Evolutionary conservation across 2,888 invertebrate genomes (phyloP), one percentile per base, ranked within the genome.

Genomic region (Drosophila conformis): DNA sequence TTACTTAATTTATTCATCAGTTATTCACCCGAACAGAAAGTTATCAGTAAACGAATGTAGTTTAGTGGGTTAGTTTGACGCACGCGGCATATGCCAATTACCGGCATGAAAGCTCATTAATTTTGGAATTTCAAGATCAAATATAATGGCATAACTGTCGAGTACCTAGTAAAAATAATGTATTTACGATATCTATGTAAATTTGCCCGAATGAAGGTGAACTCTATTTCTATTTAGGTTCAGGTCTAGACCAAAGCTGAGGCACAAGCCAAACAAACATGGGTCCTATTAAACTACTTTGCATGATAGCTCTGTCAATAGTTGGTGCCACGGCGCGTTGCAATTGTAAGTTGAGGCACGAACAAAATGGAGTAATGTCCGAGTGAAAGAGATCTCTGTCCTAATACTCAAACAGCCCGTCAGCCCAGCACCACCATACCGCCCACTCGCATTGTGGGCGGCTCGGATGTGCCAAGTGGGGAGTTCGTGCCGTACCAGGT

Each of bases 401-500:
- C 29, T 4, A 2, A 31, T 25, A 21, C 29, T 25, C 8, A 0
- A n/a, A 10, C 7, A 85, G 87, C 88, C 0, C 73, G 78, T 0
- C 87, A 79, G 40, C 75, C 78, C 11, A 65, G 54, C 18, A 64
- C 36, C 15, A 75, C 60, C 11, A 40, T 63, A 15, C 49, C 69
- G 0, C 67, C 78, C n/a, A 68, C 73, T 13, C 87, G 92, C 5
- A 82, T 92, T 48, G 91, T 92, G 10, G 92, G 92, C 21, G 93
- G 93, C 1, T 61, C 68, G 4, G 88, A 91, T 72, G 76, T 92
- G 27, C 90, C 82, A 1, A 33, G 40, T 0, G 90, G 71, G 10
- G 82, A 81, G 56, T 90, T 83, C 49, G 87, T 93, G 60, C 91
- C 93, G 8, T 93, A 93, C 68, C 93, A 93, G 78, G 85, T 93